Evolutionary conservation across 2,888 invertebrate genomes (phyloP), one percentile per base, ranked within the genome.

Genomic region (Patella caerulea): DNA sequence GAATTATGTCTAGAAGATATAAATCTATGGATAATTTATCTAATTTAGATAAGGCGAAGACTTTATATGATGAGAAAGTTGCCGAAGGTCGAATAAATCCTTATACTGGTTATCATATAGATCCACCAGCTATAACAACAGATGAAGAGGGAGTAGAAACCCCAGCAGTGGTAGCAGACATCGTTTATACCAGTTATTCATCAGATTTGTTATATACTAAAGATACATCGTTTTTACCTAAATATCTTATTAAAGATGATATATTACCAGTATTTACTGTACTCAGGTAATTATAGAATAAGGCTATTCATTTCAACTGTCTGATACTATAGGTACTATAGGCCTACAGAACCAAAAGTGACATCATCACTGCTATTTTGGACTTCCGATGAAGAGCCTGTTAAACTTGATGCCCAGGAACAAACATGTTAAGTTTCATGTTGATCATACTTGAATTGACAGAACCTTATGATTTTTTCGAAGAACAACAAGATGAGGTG

Each of bases 11-110:
- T 53, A 79, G 86, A 52, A 81, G 82, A 45, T 82, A 87, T 81
- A 80, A 83, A 15, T 88, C 87, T 0, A 74, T 56, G 65, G 86
- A 86, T 77, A 87, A 88, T 75, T 74, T 88, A 69, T 86, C 87
- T 71, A 79, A 83, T 14, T 78, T 84, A 69, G 76, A 83, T 56
- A 79, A 76, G 73, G 84, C 84, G 9, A 82, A 83, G 75, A 78
- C 82, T 55, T 72, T 24, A 14, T 70, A 74, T 54, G 79, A 85
- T 52, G 65, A 80, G 7, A 84, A 85, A 24, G 82, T 85, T 2
- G 80, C 83, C 72, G 81, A 78, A 7, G 83, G 84, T 19, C 80
- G 72, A 45, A 76, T 86, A 34, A 78, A 83, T 74, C 86, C 85
- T 14, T 86, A 85, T 77, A 78, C 54, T 52, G 78, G 73, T 71